Percentiles rank a stretch among this genome's conserved stretches.
phyloP scores from a whole-genome alignment of 1,140 invertebrate genomes.

The Teleogryllus occipitalis region DNA sequence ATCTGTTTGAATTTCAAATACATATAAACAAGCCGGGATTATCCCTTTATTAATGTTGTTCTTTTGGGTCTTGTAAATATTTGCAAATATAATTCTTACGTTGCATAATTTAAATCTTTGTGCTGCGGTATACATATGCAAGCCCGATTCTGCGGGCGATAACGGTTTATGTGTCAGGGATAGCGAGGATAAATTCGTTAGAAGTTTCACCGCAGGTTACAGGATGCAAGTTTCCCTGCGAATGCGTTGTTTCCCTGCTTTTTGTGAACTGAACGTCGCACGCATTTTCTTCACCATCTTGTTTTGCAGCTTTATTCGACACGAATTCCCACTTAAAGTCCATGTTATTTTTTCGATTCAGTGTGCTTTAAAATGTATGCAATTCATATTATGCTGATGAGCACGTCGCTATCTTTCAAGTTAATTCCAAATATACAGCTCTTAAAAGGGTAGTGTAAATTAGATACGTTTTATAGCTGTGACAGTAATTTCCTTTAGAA shows the following conservation, averaged over 20 bases:
- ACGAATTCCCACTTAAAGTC: too few relatives aligned
- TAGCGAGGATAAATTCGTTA: background rate
- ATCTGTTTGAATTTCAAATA: conserved; percentile 1
- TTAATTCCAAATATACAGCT: too few relatives aligned
- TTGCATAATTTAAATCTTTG: conserved; percentile 1
- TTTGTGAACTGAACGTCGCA: too few relatives aligned
- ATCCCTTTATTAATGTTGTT: conserved; percentile 2
- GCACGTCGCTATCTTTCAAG: too few relatives aligned
- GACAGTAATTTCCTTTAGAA: too few relatives aligned
- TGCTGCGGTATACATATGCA: background rate
- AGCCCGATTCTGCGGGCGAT: background rate
- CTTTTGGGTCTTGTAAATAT: conserved; percentile 1
- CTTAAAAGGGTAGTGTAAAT: too few relatives aligned
- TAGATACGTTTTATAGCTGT: too few relatives aligned
- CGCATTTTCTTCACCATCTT: too few relatives aligned
- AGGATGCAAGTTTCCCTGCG: background rate
- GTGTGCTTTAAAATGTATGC: too few relatives aligned
- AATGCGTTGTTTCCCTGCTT: background rate
- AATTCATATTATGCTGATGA: too few relatives aligned
- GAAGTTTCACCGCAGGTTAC: background rate
- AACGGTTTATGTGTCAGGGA: background rate
- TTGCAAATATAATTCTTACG: background rate
- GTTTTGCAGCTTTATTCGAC: too few relatives aligned
- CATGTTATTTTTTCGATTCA: too few relatives aligned
- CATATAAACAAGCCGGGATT: background rate